phyloP scores from a whole-genome alignment of 2,113 vertebrate species.

The Archilochus colubris region DNA sequence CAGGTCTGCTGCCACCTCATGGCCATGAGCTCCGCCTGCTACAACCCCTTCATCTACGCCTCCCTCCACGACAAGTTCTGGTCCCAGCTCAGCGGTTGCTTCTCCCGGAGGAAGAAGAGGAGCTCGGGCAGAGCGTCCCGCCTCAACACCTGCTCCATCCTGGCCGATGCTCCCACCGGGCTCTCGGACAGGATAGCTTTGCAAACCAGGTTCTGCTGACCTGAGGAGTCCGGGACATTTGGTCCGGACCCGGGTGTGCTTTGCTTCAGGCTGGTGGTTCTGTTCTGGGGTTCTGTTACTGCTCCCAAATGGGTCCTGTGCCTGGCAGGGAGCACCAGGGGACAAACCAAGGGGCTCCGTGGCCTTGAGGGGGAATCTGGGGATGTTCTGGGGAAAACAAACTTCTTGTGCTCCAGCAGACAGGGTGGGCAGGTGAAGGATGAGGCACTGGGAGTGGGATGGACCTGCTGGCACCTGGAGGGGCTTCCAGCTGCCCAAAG shows the following conservation, averaged over 20 bases:
- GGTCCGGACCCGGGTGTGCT: not conserved
- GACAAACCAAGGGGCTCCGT: not conserved
- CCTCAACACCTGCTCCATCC: slow-evolving; percentile 73
- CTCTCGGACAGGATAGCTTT: slow-evolving; percentile 61
- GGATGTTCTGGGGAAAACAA: not conserved
- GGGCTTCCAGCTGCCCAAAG: not conserved
- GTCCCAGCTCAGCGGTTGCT: slow-evolving; percentile 72
- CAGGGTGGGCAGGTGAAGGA: not conserved
- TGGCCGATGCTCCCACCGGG: slow-evolving; percentile 58
- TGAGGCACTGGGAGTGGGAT: not conserved
- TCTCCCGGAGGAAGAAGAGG: slow-evolving; percentile 58
- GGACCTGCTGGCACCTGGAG: not conserved
- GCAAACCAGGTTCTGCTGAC: slow-evolving; percentile 38
- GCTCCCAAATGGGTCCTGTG: not conserved
- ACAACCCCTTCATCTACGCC: slow-evolving; percentile 86
- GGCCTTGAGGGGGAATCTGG: not conserved
- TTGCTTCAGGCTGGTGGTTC: not conserved
- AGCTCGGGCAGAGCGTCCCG: slow-evolving; percentile 62
- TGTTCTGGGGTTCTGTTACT: fast-evolving
- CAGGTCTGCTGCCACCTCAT: slow-evolving; percentile 82
- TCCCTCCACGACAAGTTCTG: slow-evolving; percentile 82
- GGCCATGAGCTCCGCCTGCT: slow-evolving; percentile 85
- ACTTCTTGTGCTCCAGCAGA: not conserved
- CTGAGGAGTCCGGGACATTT: fast-evolving
- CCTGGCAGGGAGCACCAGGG: not conserved